Conservation (phyloP, 1,140 invertebrate species). For the Drosophila persimilis region DNA sequence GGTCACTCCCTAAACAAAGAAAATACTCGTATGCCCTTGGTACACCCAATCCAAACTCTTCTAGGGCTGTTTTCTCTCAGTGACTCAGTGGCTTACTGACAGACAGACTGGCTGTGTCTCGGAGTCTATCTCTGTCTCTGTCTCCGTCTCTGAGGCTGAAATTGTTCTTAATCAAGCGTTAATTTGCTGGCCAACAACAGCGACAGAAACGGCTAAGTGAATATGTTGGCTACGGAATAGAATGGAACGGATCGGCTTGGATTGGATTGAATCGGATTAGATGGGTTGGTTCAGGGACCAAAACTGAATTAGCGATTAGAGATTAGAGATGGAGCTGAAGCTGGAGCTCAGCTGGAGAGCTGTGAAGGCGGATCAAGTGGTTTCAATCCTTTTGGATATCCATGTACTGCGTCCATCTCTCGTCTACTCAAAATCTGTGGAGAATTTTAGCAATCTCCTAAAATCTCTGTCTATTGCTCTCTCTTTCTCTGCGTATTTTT, state of each 20-base stretch:
- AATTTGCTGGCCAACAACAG: conserved; percentile 59
- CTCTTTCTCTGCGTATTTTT: not conserved
- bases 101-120: not conserved
- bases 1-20: too few species aligned
- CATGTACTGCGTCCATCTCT: not conserved
- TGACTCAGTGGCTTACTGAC: too few species aligned
- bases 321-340: too few species aligned
- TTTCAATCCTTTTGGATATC: conserved; percentile 16
- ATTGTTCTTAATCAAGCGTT: conserved; percentile 67
- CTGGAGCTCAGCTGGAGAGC: too few species aligned
- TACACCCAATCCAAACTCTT: too few species aligned
- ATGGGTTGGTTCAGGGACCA: not conserved
- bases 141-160: conserved; percentile 20
- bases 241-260: conserved; percentile 15
- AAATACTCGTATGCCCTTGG: too few species aligned
- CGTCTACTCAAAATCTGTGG: too few species aligned
- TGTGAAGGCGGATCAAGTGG: conserved; percentile 7
- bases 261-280: conserved; percentile 13
- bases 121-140: not conserved
- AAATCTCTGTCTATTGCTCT: conserved; percentile 1
- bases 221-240: conserved; percentile 21
- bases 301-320: too few species aligned
- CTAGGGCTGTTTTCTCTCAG: conserved; percentile 3
- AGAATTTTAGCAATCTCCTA: not conserved
- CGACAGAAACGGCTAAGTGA: conserved; percentile 45